Evolutionary conservation across 2,888 invertebrate genomes (phyloP).

Genomic region (Synergus gifuensis): DNA sequence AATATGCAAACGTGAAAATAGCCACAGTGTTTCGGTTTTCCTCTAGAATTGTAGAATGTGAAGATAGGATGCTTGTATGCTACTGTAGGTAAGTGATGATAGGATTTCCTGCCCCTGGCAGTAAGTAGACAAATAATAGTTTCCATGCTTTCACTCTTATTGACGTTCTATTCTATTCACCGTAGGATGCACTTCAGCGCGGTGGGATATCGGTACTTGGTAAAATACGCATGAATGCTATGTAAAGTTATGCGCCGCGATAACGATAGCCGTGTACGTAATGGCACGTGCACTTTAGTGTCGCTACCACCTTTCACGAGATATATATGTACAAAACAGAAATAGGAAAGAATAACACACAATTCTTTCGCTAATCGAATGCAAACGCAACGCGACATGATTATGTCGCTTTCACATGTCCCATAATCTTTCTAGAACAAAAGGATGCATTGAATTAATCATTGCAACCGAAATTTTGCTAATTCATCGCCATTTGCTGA

Average conservation of each 20-base stretch:
- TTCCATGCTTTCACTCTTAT: conserved; percentile 57
- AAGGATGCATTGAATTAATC: no score
- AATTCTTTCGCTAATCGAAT: conserved; percentile 9
- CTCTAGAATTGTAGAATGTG: background rate
- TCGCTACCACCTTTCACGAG: conserved; percentile 50
- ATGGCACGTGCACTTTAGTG: conserved; percentile 52
- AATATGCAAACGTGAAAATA: background rate
- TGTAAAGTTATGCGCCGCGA: conserved; percentile 59
- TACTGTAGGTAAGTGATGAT: conserved; percentile 44
- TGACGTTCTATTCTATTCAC: conserved; percentile 48
- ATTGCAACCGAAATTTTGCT: no score
- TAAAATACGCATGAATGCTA: conserved; percentile 52
- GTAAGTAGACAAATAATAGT: conserved; percentile 51
- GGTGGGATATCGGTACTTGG: conserved; percentile 46
- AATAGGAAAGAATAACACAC: conserved; percentile 45
- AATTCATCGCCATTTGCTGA: no score
- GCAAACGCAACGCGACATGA: background rate
- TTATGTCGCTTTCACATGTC: no score
- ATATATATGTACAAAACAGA: conserved; percentile 38
- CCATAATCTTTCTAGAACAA: background rate
- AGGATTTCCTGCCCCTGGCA: conserved; percentile 29
- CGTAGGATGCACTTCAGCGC: conserved; percentile 42
- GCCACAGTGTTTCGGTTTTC: background rate
- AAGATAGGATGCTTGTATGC: conserved; percentile 5
- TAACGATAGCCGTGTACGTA: conserved; percentile 56